Percentiles rank a stretch among this genome's conserved stretches.
Evolutionary conservation across 1,140 invertebrate species (phyloP).

Genomic region (Zaprionus ornatus): DNA sequence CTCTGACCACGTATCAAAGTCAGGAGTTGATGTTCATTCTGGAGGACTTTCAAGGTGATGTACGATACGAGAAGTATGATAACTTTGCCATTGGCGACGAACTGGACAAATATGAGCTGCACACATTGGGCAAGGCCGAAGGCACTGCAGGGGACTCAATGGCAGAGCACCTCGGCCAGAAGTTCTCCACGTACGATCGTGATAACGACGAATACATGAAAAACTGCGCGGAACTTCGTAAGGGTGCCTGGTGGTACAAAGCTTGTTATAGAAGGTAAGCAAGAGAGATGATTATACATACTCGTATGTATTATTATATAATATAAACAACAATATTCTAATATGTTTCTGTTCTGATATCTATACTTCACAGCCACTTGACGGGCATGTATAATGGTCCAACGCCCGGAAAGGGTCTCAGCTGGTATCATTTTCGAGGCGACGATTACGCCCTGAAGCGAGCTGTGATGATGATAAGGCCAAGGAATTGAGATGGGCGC

Average conservation of each 20-base stretch:
- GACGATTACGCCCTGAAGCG: constrained; percentile 46
- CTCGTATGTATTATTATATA: background rate
- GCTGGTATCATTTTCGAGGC: constrained; percentile 48
- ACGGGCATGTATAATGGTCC: constrained; percentile 2
- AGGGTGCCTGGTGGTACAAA: constrained; percentile 19
- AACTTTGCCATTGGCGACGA: constrained; percentile 7
- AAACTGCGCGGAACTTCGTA: background rate
- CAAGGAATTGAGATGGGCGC: constrained; percentile 11
- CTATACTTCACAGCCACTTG: background rate
- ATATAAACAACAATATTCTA: background rate
- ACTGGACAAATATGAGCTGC: background rate
- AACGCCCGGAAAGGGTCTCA: constrained; percentile 33
- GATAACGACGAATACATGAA: background rate
- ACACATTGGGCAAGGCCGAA: background rate
- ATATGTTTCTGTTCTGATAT: background rate
- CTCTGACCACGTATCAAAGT: background rate
- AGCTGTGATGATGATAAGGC: constrained; percentile 56
- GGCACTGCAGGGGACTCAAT: constrained; percentile 6
- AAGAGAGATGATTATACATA: background rate
- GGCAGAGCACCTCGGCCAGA: background rate
- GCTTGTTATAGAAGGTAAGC: background rate
- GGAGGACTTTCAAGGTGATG: constrained; percentile 3
- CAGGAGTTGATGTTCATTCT: constrained; percentile 1
- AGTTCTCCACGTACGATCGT: background rate
- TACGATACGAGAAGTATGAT: constrained; percentile 7